Base-by-base conservation (phyloP, 2,888 invertebrate genomes). In the Diarsia dahlii region DNA sequence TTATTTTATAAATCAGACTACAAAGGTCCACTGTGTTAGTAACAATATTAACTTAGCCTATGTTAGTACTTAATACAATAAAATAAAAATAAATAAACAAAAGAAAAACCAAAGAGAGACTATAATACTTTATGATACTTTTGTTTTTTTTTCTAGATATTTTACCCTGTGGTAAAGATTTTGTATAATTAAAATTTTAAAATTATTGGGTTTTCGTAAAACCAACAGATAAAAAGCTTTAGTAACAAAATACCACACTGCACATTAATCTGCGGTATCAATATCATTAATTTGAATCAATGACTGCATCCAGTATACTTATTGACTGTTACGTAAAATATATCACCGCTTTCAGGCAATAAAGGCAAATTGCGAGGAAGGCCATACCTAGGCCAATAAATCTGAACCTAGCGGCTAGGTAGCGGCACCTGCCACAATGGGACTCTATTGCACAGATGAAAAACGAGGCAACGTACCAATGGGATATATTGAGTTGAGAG, bases 401-500 rank as follows among this genome's bases (percentile, higher is more conserved):
- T 85, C 76, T 69, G 65, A 58, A 76, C n/a, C 64, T 66, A 76
- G 64, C 54, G 50, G 63, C 67, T 65, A 69, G 76, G 62, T 71
- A 73, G 76, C 12, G 50, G 10, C 68, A 81, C 82, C 82, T 85
- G 85, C 50, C 82, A 70, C 64, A 39, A 39, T 62, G 28, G 70
- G 67, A 46, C 73, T 52, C 50, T 71, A 78, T 78, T 75, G 76
- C 70, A 74, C 58, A 39, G 48, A 83, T 86, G 86, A 83, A 86
- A 80, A 77, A 83, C 64, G 80, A 83, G 56, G 52, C 39, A 39
- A 46, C 50, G 48, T 66, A 70, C 66, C 73, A 74, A 76, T 75
- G 62, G 56, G 64, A 83, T 77, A 73, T 80, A 80, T 75, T 66
- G 84, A 80, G 52, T 71, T 65, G 65, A 62, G 65, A 77, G 71